phyloP scores from a whole-genome alignment of 2,888 invertebrate genomes.

The Hololepta plana region DNA sequence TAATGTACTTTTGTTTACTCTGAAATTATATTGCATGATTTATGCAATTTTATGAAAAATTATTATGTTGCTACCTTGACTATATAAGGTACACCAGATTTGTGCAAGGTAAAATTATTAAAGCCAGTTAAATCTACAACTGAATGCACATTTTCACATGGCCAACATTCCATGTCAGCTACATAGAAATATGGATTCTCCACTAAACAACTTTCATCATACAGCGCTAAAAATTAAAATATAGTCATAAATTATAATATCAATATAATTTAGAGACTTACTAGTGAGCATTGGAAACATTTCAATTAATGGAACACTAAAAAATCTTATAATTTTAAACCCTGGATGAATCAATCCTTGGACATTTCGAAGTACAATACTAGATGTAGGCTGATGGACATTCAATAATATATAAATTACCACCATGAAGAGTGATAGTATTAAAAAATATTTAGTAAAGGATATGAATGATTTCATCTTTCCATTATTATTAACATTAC shows the following conservation, averaged over 20 bases:
- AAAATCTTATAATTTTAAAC: conserved; percentile 48
- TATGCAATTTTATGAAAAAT: no score
- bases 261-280: conserved; percentile 20
- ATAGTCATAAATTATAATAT: conserved; percentile 2
- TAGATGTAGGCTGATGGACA: conserved; percentile 45
- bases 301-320: conserved; percentile 60
- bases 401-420: conserved; percentile 28
- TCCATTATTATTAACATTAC: background rate
- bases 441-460: conserved; percentile 14
- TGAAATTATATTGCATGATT: no score
- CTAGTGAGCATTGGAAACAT: conserved; percentile 57
- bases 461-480: background rate
- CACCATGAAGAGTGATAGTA: conserved; percentile 20
- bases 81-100: conserved; percentile 38
- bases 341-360: conserved; percentile 71
- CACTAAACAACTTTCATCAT: conserved; percentile 70
- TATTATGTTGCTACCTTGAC: conserved; percentile 25
- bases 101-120: conserved; percentile 30
- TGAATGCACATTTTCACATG: conserved; percentile 52
- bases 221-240: conserved; percentile 35
- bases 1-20: conserved; percentile 38
- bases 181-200: conserved; percentile 71
- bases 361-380: conserved; percentile 48
- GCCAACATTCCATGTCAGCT: conserved; percentile 70
- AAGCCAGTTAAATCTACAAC: conserved; percentile 47